These are phyloP conservation scores for Cydia fagiglandana DNA, from an alignment of 1,140 invertebrate species.

Conservation along the genomic window DNA sequence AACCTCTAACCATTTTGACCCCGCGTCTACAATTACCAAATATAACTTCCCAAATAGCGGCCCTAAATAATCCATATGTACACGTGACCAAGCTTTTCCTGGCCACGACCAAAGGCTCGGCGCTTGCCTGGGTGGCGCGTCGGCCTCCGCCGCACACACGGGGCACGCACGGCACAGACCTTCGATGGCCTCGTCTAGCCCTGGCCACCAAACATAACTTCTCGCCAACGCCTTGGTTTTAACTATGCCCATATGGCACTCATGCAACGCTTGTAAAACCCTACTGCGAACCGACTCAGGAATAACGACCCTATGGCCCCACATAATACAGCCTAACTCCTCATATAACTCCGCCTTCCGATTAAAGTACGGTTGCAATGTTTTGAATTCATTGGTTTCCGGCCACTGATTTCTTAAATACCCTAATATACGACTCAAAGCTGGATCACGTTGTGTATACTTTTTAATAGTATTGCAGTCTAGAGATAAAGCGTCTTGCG, in stretches of 20 bases:
- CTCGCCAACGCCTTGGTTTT: too few species aligned
- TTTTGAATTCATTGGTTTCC: not conserved
- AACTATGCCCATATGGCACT: too few species aligned
- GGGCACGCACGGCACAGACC: too few species aligned
- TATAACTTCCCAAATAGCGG: not conserved
- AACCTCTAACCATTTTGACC: not conserved
- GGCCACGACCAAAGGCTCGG: not conserved
- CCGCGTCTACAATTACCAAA: not conserved
- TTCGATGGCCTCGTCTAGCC: too few species aligned
- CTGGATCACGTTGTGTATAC: not conserved
- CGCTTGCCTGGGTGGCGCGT: too few species aligned
- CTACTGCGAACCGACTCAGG: not conserved
- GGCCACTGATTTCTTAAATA: not conserved
- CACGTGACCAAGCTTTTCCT: not conserved
- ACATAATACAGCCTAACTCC: not conserved
- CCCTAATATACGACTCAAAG: not conserved
- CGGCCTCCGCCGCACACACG: too few species aligned
- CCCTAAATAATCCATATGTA: not conserved
- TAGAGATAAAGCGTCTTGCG: not conserved
- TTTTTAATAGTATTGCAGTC: not conserved
- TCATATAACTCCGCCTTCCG: not conserved
- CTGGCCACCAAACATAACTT: too few species aligned
- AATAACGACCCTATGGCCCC: constrained; percentile 10
- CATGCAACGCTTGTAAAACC: too few species aligned
- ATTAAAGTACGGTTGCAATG: constrained; percentile 1